Evolutionary conservation across 2,888 invertebrate genomes (phyloP), one percentile per base, ranked within the genome.

Genomic region (Calameuta pallipes): DNA sequence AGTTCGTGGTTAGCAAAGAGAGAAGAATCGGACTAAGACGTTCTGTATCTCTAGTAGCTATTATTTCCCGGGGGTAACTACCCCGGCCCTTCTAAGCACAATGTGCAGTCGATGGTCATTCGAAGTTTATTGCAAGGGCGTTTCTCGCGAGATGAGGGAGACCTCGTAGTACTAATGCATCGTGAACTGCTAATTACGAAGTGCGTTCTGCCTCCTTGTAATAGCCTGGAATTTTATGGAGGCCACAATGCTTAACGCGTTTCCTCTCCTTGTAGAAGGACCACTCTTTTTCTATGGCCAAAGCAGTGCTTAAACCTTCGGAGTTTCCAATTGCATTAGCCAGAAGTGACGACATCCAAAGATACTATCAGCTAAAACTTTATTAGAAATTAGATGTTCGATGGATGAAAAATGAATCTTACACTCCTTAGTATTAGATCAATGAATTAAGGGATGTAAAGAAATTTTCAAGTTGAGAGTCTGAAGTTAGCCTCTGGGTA

Each of bases 171-270:
- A 85, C 87, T 89, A 89, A 90, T 89, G 89, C 88, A 91, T 89
- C 90, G 87, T 88, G 88, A 89, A 90, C 89, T 89, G 89, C 88
- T 90, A 90, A 91, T 90, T 89, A 89, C 89, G 87, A 85, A 79
- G 85, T 85, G 84, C 85, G 83, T 84, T 84, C 82, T 83, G 84
- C 87, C 88, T 87, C 87, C 86, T 83, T 79, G 88, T 86, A 89
- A 88, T 87, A 86, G 87, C 83, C 78, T 79, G 82, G 82, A 87
- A 88, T 89, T 90, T 90, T 89, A 90, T 87, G 87, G 86, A 86
- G 81, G 82, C 82, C 78, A 80, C 80, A 75, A 75, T 75, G 34
- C 75, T 71, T 73, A 76, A n/a, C 69, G 71, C 33, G 71, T 71
- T 80, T 73, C 79, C 77, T 74, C 73, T 77, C 73, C 79, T 77